phyloP scores from a whole-genome alignment of 92 coral and sea anemone species.

The Paramuricea clavata region DNA sequence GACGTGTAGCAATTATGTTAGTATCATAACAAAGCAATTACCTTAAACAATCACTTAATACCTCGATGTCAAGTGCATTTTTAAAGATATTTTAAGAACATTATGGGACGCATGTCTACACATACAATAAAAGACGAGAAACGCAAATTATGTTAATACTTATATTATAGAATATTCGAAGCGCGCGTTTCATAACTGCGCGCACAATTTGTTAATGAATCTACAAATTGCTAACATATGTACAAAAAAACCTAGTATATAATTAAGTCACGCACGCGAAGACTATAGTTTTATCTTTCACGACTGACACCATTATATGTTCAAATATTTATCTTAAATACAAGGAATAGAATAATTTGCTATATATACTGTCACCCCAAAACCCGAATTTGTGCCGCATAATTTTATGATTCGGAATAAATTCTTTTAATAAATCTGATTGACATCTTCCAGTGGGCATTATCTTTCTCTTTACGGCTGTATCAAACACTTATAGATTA shows the following conservation, averaged over 20 bases:
- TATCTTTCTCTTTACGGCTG: neutral
- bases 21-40: constrained; percentile 16
- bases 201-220: constrained; percentile 7
- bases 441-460: too few relatives aligned
- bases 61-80: constrained; percentile 22
- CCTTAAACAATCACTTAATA: constrained; percentile 12
- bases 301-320: neutral
- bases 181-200: neutral
- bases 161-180: neutral
- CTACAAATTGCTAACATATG: constrained; percentile 9
- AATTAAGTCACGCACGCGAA: neutral
- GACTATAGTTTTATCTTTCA: neutral
- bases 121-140: neutral
- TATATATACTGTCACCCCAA: too few relatives aligned
- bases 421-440: too few relatives aligned
- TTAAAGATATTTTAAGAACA: neutral
- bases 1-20: neutral
- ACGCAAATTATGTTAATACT: neutral
- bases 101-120: neutral
- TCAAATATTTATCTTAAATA: neutral
- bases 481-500: too few relatives aligned
- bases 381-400: too few relatives aligned
- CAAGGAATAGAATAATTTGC: neutral
- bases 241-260: neutral
- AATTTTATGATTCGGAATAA: too few relatives aligned